These are phyloP conservation scores for Triplophysa siluroides DNA, from an alignment of 2,113 vertebrate species.

Conservation along the genomic window DNA sequence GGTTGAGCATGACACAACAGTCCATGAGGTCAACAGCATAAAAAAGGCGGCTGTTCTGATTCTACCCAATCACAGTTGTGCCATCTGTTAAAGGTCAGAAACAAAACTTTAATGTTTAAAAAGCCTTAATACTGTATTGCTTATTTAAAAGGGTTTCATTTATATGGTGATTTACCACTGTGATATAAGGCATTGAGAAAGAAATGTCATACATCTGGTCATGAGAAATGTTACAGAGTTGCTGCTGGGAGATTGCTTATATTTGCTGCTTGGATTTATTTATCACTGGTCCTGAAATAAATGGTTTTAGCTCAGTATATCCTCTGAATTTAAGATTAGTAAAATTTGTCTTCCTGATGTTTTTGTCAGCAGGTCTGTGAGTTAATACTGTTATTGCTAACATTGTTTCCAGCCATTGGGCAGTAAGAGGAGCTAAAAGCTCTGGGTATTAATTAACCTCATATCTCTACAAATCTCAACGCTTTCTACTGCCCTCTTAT, in stretches of 20 bases:
- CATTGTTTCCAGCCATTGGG: slow-evolving; percentile 70
- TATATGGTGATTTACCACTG: neutral
- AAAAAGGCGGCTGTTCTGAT: neutral
- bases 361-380: slow-evolving; percentile 46
- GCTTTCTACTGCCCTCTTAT: slow-evolving; percentile 54
- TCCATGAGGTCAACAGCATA: neutral
- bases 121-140: too few relatives aligned
- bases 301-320: neutral
- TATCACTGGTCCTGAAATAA: too few relatives aligned
- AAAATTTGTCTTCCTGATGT: neutral
- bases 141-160: neutral
- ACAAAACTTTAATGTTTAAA: neutral
- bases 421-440: slow-evolving; percentile 68
- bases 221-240: neutral
- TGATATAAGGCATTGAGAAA: neutral
- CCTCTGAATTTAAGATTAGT: neutral
- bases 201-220: neutral
- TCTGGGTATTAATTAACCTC: slow-evolving; percentile 70
- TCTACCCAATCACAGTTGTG: neutral
- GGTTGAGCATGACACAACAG: neutral
- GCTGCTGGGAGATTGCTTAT: too few relatives aligned
- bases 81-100: neutral
- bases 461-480: slow-evolving; percentile 63
- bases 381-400: slow-evolving; percentile 63
- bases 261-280: too few relatives aligned